Base-by-base conservation (phyloP, 2,113 vertebrate genomes). In the Tor tambroides region DNA sequence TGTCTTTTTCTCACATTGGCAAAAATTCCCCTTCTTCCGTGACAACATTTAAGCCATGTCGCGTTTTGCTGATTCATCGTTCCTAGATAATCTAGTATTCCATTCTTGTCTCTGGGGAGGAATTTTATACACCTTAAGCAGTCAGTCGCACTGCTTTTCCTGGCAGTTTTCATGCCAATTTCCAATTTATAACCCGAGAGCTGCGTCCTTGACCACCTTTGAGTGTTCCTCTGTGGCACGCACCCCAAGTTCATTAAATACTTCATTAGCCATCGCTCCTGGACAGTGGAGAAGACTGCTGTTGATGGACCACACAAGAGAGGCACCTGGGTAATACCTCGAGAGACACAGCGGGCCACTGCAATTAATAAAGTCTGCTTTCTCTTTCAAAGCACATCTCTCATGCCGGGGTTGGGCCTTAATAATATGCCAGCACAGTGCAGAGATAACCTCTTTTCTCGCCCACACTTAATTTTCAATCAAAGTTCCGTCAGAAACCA, bases 391-490 rank as follows among this genome's bases (percentile, higher is more conserved):
- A 67, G 83, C 86, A 86, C 87, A 86, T 72, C 81, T 74, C 71
- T 88, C 76, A 86, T 17, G 54, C 41, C 14, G 46, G 61, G 84
- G 80, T 71, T 85, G 86, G 83, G 38, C 85, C 80, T 89, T 89
- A 86, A 89, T 90, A 91, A 83, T 84, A 85, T 80, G 59, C 77
- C 81, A 21, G 26, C 71, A 3, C 35, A 35, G 86, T 17, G 35
- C 72, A 35, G 61, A 84, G 88, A 90, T 90, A 89, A 85, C 81
- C 89, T 90, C 75, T 86, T 87, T 81, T 86, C 80, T 86, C 87
- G 87, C 72, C 82, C 81, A 82, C 85, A 83, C 72, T 88, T 89
- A 86, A 91, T 89, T 88, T 89, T 88, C 86, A 89, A 91, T 91
- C 90, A 88, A 84, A 41, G 82, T 69, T 91, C 85, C 85, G 65